Evolutionary conservation across 1,140 invertebrate species (phyloP), one percentile per base, ranked within the genome.

Genomic region (Cydia amplana): DNA sequence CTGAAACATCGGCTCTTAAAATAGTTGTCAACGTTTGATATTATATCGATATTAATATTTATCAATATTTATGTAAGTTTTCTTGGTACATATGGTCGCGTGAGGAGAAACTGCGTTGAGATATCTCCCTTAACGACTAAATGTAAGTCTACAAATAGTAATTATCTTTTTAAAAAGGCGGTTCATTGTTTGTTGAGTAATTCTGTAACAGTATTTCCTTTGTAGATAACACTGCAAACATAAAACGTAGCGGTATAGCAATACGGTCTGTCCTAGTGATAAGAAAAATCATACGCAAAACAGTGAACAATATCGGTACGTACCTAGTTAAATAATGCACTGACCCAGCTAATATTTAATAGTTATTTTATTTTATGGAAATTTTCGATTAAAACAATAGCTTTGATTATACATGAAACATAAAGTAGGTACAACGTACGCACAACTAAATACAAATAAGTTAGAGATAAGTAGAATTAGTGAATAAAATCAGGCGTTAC

Each of bases 181-280:
- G 65, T 70, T 70, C 65, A 18, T 70, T 70, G 28, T 70, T 70
- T 70, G 65, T 70, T 70, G 65, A 70, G 65, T 36, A 70, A 70
- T 32, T 40, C n/a, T 36, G 65, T 70, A 70, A 70, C 65, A 70
- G 65, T 70, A 70, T 70, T 18, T 70, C 65, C 65, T 70, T 70
- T 70, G n/a, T 70, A 70, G 65, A 70, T 70, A 70, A 70, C 65
- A 70, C 43, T 70, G 65, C 32, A 70, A 70, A 36, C 65, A 36
- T 65, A 70, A 70, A 70, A 18, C 43, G 65, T 70, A 40, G 65
- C 65, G 32, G 36, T 70, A 36, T 40, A 36, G 65, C 64, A 32
- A 32, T 60, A 60, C 20, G 1, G 55, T 60, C 55, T 70, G 65
- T 10, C 32, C 28, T 70, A 70, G n/a, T 36, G 65, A 70, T 70